A percentile compares a stretch with the other conserved stretches of the same genome.
These are phyloP conservation scores for Hybognathus amarus DNA, from an alignment of 2,797 vertebrate genomes.

Conservation along the genomic window DNA sequence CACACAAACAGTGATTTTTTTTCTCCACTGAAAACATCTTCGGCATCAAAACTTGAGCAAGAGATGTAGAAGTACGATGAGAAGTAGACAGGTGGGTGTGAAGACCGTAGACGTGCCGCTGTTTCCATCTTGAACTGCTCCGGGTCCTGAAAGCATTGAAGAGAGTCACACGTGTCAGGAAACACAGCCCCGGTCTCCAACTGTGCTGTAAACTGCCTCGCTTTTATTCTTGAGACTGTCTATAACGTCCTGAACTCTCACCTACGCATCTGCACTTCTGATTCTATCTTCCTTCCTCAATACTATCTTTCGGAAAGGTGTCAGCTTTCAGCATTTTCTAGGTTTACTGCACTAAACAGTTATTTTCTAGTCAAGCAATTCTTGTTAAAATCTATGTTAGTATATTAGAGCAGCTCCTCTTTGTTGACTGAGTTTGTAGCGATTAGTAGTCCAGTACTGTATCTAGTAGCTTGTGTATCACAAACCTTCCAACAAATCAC, in stretches of 20 bases:
- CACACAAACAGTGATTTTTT: conserved; percentile 65
- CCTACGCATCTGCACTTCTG: background rate
- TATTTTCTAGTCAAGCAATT: conserved; percentile 12
- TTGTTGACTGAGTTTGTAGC: conserved; percentile 31
- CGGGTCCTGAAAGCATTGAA: conserved; percentile 76
- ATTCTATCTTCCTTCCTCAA: conserved; percentile 1
- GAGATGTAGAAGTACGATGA: conserved; percentile 82
- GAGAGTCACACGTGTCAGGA: conserved; percentile 17
- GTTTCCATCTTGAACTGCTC: conserved; percentile 92
- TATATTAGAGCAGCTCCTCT: conserved; percentile 35
- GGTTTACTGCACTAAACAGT: background rate
- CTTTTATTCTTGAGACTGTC: background rate
- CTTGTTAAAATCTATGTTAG: conserved; percentile 59
- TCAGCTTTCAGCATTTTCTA: conserved; percentile 5
- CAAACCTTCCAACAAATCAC: conserved; percentile 66
- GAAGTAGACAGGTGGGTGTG: conserved; percentile 85
- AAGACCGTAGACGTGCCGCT: conserved; percentile 80
- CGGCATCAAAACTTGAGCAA: conserved; percentile 93
- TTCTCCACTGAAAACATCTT: conserved; percentile 63
- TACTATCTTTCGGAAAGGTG: background rate
- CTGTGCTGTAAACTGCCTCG: background rate
- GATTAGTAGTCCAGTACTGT: conserved; percentile 29
- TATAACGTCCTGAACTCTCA: conserved; percentile 7
- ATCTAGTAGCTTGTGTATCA: conserved; percentile 51
- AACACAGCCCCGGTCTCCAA: background rate